phyloP scores from a whole-genome alignment of 2,113 vertebrate genomes.

The Noctilio leporinus region DNA sequence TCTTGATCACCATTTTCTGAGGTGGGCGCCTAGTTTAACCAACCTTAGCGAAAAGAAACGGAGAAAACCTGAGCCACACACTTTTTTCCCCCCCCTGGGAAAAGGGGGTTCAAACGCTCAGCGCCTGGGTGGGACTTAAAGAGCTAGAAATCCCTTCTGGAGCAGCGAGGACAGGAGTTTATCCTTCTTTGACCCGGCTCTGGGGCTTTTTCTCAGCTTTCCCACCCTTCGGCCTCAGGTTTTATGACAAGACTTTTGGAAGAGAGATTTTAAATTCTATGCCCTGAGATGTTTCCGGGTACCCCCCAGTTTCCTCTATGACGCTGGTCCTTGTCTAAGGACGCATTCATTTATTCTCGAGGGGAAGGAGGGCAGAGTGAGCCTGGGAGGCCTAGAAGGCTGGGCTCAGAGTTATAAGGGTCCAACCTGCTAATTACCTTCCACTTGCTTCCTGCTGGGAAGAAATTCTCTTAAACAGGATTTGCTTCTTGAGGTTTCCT shows the following conservation, averaged over 20 bases:
- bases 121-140: neutral
- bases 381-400: neutral
- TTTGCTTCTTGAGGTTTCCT: neutral
- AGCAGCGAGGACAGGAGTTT: neutral
- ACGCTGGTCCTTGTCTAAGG: neutral
- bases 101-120: neutral
- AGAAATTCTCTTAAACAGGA: neutral
- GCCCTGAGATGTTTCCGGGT: neutral
- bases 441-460: slow-evolving; percentile 17
- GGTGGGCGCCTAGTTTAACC: neutral
- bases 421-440: neutral
- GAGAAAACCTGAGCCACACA: neutral
- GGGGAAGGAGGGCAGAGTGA: neutral
- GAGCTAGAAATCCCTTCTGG: neutral
- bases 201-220: neutral
- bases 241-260: neutral
- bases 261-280: neutral
- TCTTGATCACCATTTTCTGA: slow-evolving; percentile 24
- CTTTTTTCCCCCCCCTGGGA: neutral
- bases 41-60: neutral
- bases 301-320: neutral
- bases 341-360: neutral
- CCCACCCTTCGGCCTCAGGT: neutral
- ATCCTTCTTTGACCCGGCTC: neutral
- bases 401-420: neutral